Percentiles rank a stretch among this genome's conserved stretches.
These are phyloP conservation scores for Aphaenogaster floridana DNA, from an alignment of 1,140 invertebrate species.

Conservation along the genomic window DNA sequence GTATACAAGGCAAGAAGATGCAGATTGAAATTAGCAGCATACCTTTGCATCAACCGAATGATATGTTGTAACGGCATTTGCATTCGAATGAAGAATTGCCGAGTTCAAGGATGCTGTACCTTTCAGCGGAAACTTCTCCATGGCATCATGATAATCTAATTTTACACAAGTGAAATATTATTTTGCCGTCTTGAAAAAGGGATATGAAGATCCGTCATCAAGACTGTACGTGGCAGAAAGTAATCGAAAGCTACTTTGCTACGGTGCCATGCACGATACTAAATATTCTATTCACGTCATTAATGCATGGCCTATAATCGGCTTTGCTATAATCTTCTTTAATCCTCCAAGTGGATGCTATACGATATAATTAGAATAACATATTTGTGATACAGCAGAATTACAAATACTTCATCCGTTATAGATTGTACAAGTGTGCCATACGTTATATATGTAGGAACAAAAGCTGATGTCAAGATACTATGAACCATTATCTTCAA, in stretches of 20 bases:
- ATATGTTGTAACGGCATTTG: slow-evolving; percentile 83
- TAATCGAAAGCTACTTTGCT: not conserved
- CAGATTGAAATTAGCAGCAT: slow-evolving; percentile 25
- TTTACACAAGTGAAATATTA: slow-evolving; percentile 53
- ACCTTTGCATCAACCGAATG: slow-evolving; percentile 84
- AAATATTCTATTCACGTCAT: not conserved
- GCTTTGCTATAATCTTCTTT: slow-evolving; percentile 36
- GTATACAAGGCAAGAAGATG: slow-evolving; percentile 28
- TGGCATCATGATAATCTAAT: slow-evolving; percentile 77
- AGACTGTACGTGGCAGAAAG: not conserved
- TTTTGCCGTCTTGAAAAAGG: not conserved
- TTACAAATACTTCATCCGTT: slow-evolving; percentile 4
- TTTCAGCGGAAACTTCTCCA: slow-evolving; percentile 87
- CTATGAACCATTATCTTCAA: too few relatives aligned
- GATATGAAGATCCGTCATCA: not conserved
- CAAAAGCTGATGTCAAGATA: not conserved
- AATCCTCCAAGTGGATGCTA: slow-evolving; percentile 8
- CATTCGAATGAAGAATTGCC: slow-evolving; percentile 80
- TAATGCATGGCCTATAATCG: not conserved
- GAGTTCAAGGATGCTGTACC: slow-evolving; percentile 83
- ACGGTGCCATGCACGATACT: not conserved
- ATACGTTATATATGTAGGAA: not conserved
- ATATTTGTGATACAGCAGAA: not conserved
- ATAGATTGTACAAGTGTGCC: not conserved
- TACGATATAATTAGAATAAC: slow-evolving; percentile 31